These are phyloP conservation scores for Lasiommata megera DNA, from an alignment of 2,888 invertebrate genomes.

Conservation along the genomic window DNA sequence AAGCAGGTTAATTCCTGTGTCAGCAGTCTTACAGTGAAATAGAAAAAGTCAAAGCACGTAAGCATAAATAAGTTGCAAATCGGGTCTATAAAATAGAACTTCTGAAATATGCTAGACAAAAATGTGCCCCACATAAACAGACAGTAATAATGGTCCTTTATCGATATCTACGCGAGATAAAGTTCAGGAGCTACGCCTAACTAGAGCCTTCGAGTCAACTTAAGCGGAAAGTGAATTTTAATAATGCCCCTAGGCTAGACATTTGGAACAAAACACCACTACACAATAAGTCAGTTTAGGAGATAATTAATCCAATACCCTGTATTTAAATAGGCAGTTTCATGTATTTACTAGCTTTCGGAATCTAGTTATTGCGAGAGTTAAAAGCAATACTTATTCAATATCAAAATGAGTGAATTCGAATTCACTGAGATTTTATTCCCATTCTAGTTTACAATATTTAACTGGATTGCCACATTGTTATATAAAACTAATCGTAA, in stretches of 20 bases:
- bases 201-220: neutral
- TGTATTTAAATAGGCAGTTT: neutral
- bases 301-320: constrained; percentile 10
- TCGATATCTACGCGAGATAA: neutral
- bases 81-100: too few relatives aligned
- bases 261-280: constrained; percentile 5
- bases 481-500: too few relatives aligned
- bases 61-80: too few relatives aligned
- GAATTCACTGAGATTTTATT: too few relatives aligned
- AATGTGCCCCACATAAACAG: neutral
- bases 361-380: constrained; percentile 5
- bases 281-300: constrained; percentile 11
- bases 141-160: neutral
- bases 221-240: constrained; percentile 11
- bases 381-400: neutral
- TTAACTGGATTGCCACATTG: too few relatives aligned
- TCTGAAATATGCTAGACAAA: neutral
- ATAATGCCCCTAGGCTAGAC: constrained; percentile 10
- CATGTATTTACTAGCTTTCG: neutral
- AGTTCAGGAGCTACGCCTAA: constrained; percentile 3
- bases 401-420: neutral
- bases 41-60: too few relatives aligned
- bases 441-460: too few relatives aligned
- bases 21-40: too few relatives aligned
- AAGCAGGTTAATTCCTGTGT: too few relatives aligned